These are phyloP conservation scores for Bagarius yarrelli DNA, from an alignment of 2,113 vertebrate genomes.

Conservation along the genomic window DNA sequence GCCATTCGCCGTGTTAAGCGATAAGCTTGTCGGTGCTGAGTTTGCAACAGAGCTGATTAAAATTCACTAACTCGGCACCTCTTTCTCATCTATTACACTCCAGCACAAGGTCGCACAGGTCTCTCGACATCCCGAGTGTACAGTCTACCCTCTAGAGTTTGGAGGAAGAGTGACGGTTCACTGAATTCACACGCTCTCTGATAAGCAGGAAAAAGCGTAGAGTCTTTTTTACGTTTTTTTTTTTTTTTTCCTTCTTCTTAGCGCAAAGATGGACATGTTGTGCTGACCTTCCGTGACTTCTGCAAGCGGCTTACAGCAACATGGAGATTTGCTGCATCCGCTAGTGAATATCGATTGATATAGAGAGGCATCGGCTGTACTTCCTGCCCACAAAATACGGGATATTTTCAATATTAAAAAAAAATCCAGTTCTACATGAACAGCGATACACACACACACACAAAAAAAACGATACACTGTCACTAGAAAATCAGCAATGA, in stretches of 20 bases:
- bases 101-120: neutral
- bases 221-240: neutral
- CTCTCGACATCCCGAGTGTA: conserved; percentile 6
- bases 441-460: no score
- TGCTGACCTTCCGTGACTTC: neutral
- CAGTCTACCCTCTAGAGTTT: conserved; percentile 1
- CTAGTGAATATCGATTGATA: conserved; percentile 6
- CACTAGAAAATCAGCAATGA: no score
- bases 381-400: neutral
- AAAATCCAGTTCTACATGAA: no score
- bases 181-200: neutral
- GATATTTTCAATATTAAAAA: no score
- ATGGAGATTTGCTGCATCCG: neutral
- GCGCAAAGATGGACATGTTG: neutral
- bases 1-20: conserved; percentile 3
- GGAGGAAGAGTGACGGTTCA: neutral
- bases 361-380: neutral
- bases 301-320: neutral
- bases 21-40: conserved; percentile 30
- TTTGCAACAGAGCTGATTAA: conserved; percentile 24
- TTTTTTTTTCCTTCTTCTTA: neutral
- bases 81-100: conserved; percentile 19
- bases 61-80: conserved; percentile 11
- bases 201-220: neutral
- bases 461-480: no score